Evolutionary conservation across 2,888 invertebrate genomes (phyloP), one percentile per base, ranked within the genome.

Genomic region (Pammene aurita): DNA sequence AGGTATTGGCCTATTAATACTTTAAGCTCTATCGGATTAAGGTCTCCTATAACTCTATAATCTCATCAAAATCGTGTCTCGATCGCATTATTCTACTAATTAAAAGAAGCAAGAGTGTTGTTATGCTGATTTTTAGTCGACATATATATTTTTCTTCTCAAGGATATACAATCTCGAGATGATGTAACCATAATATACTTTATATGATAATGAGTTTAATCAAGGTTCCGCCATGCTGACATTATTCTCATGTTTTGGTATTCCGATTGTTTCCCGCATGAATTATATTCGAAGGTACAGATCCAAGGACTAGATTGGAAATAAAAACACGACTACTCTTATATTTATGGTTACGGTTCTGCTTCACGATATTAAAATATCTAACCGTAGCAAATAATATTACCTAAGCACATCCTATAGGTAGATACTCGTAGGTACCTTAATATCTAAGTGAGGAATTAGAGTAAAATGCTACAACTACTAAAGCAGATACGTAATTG

Each of bases 131-230:
- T 46, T 26, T 54, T 11, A 14, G 18, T 13, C 13, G 4, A 10
- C 52, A 67, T 54, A 13, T 63, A 11, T 54, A 44, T 44, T 61
- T 71, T 61, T 71, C 58, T 64, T 61, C 63, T 72, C 56, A 56
- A 72, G 71, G 71, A 72, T 67, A 54, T 65, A 50, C 16, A 14
- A 42, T 62, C 62, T 63, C 64, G 50, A 67, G 64, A 50, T 72
- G 72, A 72, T 67, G 72, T 72, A 72, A 64, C 63, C 57, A 68
- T 38, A 58, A 70, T 26, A 64, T 48, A 41, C 66, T 72, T 70
- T 67, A 58, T 66, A 72, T 72, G 70, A 52, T 71, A 72, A 71
- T 66, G 60, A 67, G 50, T 26, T 52, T 26, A 67, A 71, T 58
- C 62, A 58, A 57, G 63, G 62, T 35, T 66, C 54, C 60, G 16